Conservation (phyloP, 2,113 vertebrate species). For the Poecilia latipinna region DNA sequence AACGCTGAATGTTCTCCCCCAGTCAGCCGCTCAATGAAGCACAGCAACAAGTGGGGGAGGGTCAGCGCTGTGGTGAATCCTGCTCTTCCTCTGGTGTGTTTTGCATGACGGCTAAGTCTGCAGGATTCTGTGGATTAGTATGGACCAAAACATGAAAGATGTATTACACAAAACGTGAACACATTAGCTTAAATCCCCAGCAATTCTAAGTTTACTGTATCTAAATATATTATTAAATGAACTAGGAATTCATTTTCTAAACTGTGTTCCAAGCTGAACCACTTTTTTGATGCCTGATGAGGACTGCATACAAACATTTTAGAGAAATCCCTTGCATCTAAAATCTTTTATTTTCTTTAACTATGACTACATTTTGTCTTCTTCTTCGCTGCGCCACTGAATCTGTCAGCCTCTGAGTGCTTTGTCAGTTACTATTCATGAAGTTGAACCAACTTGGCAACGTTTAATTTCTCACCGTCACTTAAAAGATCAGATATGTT, state of each 20-base stretch:
- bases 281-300: no score
- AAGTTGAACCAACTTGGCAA: slow-evolving; percentile 27
- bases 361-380: background rate
- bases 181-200: no score
- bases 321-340: background rate
- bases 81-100: background rate
- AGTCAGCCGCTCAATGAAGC: background rate
- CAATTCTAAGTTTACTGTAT: no score
- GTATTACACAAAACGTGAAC: no score
- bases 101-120: background rate
- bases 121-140: background rate
- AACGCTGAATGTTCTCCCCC: no score
- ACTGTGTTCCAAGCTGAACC: no score
- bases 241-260: no score
- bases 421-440: background rate
- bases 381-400: background rate
- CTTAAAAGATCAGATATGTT: background rate
- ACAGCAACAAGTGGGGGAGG: background rate
- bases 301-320: background rate
- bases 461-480: slow-evolving; percentile 12
- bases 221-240: no score
- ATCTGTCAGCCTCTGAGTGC: background rate
- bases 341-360: background rate
- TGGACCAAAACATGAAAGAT: background rate
- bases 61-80: background rate